A percentile compares a stretch with the other conserved stretches of the same genome.
Evolutionary conservation across 2,113 vertebrate genomes (phyloP).

Genomic region (Naja naja): DNA sequence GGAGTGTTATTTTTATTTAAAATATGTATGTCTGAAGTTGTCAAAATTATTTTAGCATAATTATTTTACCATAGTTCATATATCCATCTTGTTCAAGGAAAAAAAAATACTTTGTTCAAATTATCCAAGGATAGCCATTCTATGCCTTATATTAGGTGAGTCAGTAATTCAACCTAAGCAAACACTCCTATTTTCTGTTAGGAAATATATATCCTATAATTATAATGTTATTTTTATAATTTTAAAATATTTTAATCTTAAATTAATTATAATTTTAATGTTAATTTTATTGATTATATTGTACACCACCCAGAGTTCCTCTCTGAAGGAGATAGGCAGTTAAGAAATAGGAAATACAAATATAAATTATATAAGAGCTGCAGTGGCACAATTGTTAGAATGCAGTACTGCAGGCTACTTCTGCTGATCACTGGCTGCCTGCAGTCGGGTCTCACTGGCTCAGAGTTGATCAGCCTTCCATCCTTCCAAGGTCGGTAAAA

Average conservation of each 20-base stretch:
- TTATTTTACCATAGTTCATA: not conserved
- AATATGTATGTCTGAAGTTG: not conserved
- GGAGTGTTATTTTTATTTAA: not conserved
- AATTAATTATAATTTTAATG: not conserved
- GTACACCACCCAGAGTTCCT: not conserved
- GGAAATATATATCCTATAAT: not conserved
- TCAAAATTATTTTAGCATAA: not conserved
- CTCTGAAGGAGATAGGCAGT: not conserved
- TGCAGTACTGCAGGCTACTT: too few species aligned
- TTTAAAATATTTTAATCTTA: not conserved
- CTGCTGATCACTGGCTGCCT: too few species aligned
- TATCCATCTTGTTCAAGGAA: not conserved
- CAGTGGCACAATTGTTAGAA: too few species aligned
- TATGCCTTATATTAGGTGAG: not conserved
- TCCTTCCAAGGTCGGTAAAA: too few species aligned
- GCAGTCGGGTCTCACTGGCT: too few species aligned
- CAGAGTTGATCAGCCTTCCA: too few species aligned
- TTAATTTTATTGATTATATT: not conserved
- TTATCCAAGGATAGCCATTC: not conserved
- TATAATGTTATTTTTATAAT: not conserved
- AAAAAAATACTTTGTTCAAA: not conserved
- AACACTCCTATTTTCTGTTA: not conserved
- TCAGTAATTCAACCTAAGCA: not conserved
- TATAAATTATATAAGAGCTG: not conserved
- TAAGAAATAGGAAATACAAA: not conserved